Conservation (phyloP, 2,797 vertebrate species). For the Peromyscus nudipes region DNA sequence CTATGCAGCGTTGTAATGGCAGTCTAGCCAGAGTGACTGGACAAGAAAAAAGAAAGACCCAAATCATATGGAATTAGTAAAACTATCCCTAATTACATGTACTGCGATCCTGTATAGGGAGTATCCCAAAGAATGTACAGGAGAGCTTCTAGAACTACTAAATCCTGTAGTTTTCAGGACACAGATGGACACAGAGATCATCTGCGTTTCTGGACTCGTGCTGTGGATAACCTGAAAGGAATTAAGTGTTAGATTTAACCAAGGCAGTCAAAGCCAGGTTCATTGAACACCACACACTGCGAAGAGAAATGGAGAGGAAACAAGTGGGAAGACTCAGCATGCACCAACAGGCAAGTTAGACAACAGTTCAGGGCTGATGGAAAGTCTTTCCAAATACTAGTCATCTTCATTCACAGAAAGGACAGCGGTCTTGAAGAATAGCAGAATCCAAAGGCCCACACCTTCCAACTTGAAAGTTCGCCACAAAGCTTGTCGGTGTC, state of each 20-base stretch:
- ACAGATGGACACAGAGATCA: background rate
- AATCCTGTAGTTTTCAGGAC: background rate
- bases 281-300: background rate
- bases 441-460: background rate
- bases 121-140: background rate
- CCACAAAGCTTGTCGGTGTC: background rate
- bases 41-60: background rate
- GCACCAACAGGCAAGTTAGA: background rate
- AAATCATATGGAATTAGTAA: background rate
- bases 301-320: background rate
- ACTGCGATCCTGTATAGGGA: background rate
- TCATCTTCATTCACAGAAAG: background rate
- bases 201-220: background rate
- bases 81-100: background rate
- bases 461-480: background rate
- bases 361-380: background rate
- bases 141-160: background rate
- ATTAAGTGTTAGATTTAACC: slow-evolving; percentile 4
- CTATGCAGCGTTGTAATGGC: background rate
- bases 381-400: background rate
- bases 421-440: background rate
- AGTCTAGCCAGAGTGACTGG: background rate
- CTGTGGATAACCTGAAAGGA: background rate
- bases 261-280: background rate
- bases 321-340: background rate